phyloP scores from a whole-genome alignment of 2,113 vertebrate species.

The Silurus asotus region DNA sequence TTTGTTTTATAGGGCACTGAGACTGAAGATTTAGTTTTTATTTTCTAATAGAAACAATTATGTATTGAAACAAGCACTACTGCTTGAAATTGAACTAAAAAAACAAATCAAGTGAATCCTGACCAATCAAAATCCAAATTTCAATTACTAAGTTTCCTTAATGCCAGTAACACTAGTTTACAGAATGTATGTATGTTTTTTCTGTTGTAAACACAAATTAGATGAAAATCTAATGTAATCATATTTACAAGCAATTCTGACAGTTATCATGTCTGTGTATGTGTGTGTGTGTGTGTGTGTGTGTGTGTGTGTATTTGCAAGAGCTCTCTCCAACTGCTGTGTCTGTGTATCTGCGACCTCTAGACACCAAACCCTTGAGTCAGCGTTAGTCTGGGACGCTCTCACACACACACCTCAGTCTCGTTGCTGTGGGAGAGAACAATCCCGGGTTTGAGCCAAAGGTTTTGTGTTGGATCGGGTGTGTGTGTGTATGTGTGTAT shows the following conservation, averaged over 20 bases:
- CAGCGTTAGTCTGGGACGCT: constrained; percentile 8
- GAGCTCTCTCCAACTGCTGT: neutral
- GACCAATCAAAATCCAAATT: neutral
- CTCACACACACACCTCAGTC: constrained; percentile 9
- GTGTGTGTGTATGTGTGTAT: neutral
- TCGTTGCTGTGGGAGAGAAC: neutral
- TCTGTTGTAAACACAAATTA: neutral
- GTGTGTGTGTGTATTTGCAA: neutral
- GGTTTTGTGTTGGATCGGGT: neutral
- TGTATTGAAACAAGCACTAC: neutral
- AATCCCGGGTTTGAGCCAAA: neutral
- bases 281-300: neutral
- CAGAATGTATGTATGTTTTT: neutral
- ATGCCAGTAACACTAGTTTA: neutral
- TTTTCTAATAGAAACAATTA: neutral
- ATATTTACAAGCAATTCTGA: neutral
- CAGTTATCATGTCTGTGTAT: neutral
- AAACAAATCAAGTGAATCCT: neutral
- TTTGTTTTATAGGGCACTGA: neutral
- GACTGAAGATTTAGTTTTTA: neutral
- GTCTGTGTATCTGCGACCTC: constrained; percentile 9
- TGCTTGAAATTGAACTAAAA: neutral
- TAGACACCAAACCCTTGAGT: constrained; percentile 25
- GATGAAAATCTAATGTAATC: no score
- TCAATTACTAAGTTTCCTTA: neutral